Evolutionary conservation across 2,113 vertebrate species (phyloP), one percentile per base, ranked within the genome.

Genomic region (Onychorhynchus coronatus): DNA sequence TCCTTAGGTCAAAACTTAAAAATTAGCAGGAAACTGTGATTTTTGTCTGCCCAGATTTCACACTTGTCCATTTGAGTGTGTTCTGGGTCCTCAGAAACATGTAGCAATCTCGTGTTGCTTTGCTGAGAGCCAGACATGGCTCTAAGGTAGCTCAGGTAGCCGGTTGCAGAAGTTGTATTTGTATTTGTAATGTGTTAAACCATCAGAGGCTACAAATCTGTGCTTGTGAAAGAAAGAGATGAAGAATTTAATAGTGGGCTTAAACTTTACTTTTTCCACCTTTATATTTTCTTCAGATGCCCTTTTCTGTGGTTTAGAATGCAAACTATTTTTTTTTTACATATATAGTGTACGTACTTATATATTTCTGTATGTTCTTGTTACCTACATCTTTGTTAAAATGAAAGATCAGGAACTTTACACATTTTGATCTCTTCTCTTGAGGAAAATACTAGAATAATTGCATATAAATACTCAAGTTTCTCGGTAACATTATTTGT

Each of bases 121-220:
- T 82, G 19, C 41, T 61, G 85, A 62, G 62, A 46, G 41, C 7
- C 9, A 28, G 42, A 41, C 11, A 5, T 93, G 50, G 35, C 31
- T 92, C 8, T 25, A 21, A 35, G 18, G 21, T 42, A 74, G 21
- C 68, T 25, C 23, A 35, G 18, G 21, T 42, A 74, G 21, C 68
- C 84, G n/a, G 41, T 46, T 42, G 46, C 13, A 49, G 31, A 88
- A 88, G 23, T 37, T 80, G 5, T 19, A 17, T 11, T 2, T 59
- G 8, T 5, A 22, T 11, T 2, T 59, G 8, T 5, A 22, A 68
- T 18, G 2, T 42, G 7, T 79, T 58, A 68, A n/a, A 70, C 31
- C 31, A 28, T 24, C 0, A 0, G 3, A 42, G 8, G 13, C 3
- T 66, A 35, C 14, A 84, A 35, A 78, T 8, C 12, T 24, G 2